Evolutionary conservation across 2,888 invertebrate species (phyloP).

Genomic region (Drosophila nr. perissopoda): DNA sequence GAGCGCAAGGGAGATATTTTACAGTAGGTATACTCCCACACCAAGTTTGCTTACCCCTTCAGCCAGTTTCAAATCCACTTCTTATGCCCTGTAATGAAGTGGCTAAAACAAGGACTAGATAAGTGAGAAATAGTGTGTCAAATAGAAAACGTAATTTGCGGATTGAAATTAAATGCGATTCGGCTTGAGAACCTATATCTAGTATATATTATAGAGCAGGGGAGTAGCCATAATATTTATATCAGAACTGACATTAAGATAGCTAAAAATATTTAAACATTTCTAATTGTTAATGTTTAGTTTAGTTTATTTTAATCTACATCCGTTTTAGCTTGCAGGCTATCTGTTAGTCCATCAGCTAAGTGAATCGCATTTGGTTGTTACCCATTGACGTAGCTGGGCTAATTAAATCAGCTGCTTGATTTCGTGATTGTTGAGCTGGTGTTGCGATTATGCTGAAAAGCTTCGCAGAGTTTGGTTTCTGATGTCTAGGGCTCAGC

Average conservation of each 20-base stretch:
- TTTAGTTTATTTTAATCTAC: neutral
- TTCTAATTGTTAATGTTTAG: neutral
- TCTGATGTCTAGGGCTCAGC: constrained; percentile 17
- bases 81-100: neutral
- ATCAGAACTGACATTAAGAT: neutral
- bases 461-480: constrained; percentile 20
- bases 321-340: neutral
- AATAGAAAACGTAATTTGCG: neutral
- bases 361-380: neutral
- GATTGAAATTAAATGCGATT: neutral
- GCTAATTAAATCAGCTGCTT: constrained; percentile 57
- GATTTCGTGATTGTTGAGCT: constrained; percentile 55
- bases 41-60: neutral
- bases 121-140: neutral
- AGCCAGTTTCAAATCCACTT: constrained; percentile 8
- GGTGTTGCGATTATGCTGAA: constrained; percentile 38
- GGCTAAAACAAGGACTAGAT: neutral
- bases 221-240: neutral
- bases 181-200: neutral
- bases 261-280: neutral
- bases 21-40: neutral
- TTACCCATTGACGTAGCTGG: constrained; percentile 4
- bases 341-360: neutral
- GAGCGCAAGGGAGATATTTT: neutral
- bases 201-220: neutral